phyloP scores from a whole-genome alignment of 1,140 invertebrate genomes.

The Mycetomoellerius zeteki region DNA sequence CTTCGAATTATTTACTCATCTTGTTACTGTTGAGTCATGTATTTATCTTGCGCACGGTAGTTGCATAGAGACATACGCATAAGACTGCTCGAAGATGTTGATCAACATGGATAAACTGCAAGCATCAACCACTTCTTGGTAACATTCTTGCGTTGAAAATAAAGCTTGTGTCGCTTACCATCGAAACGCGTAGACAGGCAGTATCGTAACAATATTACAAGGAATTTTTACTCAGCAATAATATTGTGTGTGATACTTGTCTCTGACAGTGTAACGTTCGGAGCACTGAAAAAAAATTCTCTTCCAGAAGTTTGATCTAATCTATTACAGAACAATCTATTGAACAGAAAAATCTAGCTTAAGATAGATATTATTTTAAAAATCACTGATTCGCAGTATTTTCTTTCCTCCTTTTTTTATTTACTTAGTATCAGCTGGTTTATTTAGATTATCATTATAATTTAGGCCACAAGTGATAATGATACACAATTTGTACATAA shows the following conservation, averaged over 20 bases:
- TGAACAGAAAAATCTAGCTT: conserved; percentile 22
- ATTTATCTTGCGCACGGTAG: conserved; percentile 65
- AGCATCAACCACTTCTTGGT: conserved; percentile 23
- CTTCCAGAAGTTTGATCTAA: conserved; percentile 28
- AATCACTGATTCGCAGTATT: conserved; percentile 58
- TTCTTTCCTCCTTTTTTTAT: conserved; percentile 11
- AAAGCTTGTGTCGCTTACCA: conserved; percentile 45
- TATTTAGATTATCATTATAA: conserved; percentile 43
- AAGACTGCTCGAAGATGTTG: conserved; percentile 57
- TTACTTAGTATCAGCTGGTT: not conserved
- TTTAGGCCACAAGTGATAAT: conserved; percentile 15
- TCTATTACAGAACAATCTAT: conserved; percentile 27
- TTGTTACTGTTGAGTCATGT: conserved; percentile 55
- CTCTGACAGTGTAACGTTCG: conserved; percentile 11
- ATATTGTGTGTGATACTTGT: conserved; percentile 68
- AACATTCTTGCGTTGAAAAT: conserved; percentile 7
- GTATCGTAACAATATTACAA: conserved; percentile 66
- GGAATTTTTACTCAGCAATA: conserved; percentile 77
- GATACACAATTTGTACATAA: conserved; percentile 50
- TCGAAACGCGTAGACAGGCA: conserved; percentile 54
- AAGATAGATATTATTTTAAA: conserved; percentile 31
- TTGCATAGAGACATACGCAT: conserved; percentile 48
- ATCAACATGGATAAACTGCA: conserved; percentile 36
- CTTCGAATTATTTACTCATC: conserved; percentile 25
- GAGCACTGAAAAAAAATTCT: conserved; percentile 26